These are phyloP conservation scores for Ptilonorhynchus violaceus DNA, from an alignment of 2,113 vertebrate species.

Conservation along the genomic window DNA sequence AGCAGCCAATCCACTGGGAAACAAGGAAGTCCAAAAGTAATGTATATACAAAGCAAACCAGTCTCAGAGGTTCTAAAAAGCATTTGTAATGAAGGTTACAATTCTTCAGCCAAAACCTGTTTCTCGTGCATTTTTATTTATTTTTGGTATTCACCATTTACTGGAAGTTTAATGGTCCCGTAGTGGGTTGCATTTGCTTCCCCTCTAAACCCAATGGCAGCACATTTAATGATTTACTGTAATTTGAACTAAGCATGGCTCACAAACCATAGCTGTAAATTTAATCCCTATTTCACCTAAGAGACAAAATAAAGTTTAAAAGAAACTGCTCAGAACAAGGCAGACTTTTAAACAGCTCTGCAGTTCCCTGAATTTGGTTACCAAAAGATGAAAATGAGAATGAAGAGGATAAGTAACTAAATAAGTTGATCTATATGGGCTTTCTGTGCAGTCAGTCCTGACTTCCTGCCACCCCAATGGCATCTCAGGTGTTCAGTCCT, in stretches of 20 bases:
- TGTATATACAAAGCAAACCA: neutral
- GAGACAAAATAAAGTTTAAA: neutral
- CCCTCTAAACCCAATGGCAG: slow-evolving; percentile 2
- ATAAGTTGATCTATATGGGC: neutral
- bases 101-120: neutral
- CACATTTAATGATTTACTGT: neutral
- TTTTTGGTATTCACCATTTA: neutral
- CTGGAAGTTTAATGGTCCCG: neutral
- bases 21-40: neutral
- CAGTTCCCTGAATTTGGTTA: neutral
- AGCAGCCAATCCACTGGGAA: neutral
- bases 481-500: neutral
- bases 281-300: neutral
- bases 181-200: neutral
- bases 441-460: neutral
- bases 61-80: neutral
- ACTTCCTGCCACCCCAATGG: neutral
- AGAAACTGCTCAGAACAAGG: neutral
- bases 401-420: neutral
- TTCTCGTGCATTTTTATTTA: neutral
- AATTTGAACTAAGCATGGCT: slow-evolving; percentile 6
- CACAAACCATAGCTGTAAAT: neutral
- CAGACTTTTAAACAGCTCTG: neutral
- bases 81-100: neutral
- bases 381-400: neutral